Evolutionary conservation across 2,797 vertebrate species (phyloP).

Genomic region (Sandelia bainsii): DNA sequence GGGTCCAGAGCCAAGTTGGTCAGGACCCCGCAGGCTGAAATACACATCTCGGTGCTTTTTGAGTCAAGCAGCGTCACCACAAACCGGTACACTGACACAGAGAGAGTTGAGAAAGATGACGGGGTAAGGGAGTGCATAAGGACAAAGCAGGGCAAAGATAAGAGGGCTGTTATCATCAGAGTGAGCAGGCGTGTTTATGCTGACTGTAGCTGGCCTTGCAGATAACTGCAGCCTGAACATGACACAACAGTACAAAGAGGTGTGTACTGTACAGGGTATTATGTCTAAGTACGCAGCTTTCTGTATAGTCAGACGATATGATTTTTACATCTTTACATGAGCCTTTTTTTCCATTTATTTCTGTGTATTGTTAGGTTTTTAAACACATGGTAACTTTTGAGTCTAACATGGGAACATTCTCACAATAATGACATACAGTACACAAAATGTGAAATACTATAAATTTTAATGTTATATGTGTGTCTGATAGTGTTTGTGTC

Average conservation of each 20-base stretch:
- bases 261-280: constrained; percentile 1
- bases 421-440: neutral
- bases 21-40: constrained; percentile 94
- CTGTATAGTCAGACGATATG: constrained; percentile 1
- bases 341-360: neutral
- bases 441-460: neutral
- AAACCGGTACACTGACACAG: constrained; percentile 90
- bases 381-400: neutral
- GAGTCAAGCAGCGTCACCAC: constrained; percentile 91
- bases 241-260: constrained; percentile 22
- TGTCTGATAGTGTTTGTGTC: constrained; percentile 12
- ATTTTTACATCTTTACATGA: neutral
- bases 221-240: constrained; percentile 60
- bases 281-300: constrained; percentile 2
- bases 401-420: neutral
- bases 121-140: constrained; percentile 23
- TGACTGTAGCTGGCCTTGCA: constrained; percentile 59
- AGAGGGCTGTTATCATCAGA: constrained; percentile 44
- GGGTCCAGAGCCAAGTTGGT: constrained; percentile 92
- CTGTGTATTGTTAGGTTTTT: neutral
- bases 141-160: constrained; percentile 56
- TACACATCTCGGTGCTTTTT: constrained; percentile 91
- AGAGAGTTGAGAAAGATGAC: constrained; percentile 18
- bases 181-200: constrained; percentile 55
- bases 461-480: neutral